Evolutionary conservation across 2,888 invertebrate species (phyloP).

Genomic region (Stegana nigrithorax): DNA sequence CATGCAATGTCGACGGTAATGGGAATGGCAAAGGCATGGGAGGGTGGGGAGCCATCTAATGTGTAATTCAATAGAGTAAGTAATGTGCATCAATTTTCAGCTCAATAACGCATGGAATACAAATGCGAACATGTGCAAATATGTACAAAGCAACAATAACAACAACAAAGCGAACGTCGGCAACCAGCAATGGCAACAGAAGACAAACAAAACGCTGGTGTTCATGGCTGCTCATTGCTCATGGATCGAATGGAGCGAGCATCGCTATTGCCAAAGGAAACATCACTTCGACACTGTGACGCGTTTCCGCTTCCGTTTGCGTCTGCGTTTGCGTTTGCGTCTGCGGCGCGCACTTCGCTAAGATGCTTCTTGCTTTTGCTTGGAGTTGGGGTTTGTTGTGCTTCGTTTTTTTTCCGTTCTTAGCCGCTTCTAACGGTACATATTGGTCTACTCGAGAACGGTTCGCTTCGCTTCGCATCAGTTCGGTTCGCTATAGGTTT

Average conservation of each 20-base stretch:
- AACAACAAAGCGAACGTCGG: not conserved
- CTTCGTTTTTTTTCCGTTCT: conserved; percentile 16
- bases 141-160: conserved; percentile 31
- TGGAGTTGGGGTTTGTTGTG: conserved; percentile 25
- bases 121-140: conserved; percentile 59
- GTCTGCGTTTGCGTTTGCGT: conserved; percentile 55
- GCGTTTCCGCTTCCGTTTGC: conserved; percentile 55
- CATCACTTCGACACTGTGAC: conserved; percentile 41
- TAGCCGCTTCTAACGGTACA: not conserved
- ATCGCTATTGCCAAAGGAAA: not conserved
- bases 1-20: conserved; percentile 5
- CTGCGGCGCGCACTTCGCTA: conserved; percentile 22
- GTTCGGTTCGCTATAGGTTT: not conserved
- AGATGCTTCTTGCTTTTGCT: conserved; percentile 5
- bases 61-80: conserved; percentile 63
- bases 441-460: too few species aligned
- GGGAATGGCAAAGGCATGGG: not conserved
- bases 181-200: conserved; percentile 4
- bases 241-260: too few species aligned
- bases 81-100: conserved; percentile 66
- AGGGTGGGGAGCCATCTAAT: conserved; percentile 42
- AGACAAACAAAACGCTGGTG: too few species aligned
- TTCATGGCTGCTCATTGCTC: too few species aligned
- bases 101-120: conserved; percentile 59
- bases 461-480: too few species aligned